These are phyloP conservation scores for Drosophila neonasuta DNA, from an alignment of 2,888 invertebrate genomes.

Conservation along the genomic window DNA sequence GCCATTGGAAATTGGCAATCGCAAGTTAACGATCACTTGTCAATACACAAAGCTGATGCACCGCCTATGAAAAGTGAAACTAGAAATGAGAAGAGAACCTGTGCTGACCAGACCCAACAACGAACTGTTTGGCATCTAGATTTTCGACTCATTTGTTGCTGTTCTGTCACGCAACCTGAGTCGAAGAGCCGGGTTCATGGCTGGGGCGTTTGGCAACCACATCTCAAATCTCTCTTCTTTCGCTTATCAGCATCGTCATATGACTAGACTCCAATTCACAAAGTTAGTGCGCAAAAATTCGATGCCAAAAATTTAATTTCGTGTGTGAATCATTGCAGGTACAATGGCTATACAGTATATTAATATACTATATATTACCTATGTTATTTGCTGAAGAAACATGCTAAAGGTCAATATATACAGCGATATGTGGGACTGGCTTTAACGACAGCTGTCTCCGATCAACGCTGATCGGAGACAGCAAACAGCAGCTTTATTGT, in stretches of 20 bases:
- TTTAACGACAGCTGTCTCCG: constrained; percentile 3
- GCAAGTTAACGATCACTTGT: constrained; percentile 55
- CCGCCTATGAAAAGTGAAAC: too few relatives aligned
- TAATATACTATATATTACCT: background rate
- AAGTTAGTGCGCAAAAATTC: constrained; percentile 24
- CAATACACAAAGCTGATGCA: constrained; percentile 13
- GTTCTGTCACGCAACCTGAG: constrained; percentile 3
- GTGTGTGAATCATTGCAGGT: constrained; percentile 47
- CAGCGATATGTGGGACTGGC: background rate
- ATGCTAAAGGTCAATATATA: constrained; percentile 4
- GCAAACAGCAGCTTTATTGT: constrained; percentile 8
- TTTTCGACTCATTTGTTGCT: background rate
- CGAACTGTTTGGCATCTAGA: background rate
- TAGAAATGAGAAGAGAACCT: background rate
- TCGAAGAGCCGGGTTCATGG: constrained; percentile 43
- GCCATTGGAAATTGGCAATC: constrained; percentile 16
- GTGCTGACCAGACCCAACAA: background rate
- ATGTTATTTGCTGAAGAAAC: background rate
- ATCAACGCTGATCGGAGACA: background rate
- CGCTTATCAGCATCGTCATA: constrained; percentile 56
- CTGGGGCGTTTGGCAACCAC: constrained; percentile 11
- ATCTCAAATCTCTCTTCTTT: constrained; percentile 19
- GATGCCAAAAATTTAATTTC: constrained; percentile 3
- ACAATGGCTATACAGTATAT: constrained; percentile 4
- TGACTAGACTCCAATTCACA: constrained; percentile 40